phyloP scores from a whole-genome alignment of 2,113 vertebrate species.

The Ploceus nigricollis region DNA sequence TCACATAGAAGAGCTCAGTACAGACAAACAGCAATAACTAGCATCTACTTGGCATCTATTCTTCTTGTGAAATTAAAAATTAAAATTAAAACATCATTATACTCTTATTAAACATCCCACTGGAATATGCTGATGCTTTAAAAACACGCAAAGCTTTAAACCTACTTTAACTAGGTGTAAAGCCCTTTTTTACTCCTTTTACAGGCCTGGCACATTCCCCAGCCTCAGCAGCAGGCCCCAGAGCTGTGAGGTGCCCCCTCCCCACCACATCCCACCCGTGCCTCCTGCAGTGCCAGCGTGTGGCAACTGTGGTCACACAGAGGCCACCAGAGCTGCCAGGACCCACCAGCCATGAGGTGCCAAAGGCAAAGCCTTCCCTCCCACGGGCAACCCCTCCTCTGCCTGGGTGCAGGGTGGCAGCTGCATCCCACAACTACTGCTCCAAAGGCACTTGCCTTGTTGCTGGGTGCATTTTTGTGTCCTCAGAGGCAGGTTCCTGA shows the following conservation, averaged over 20 bases:
- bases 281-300: accelerated
- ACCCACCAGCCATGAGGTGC: not conserved
- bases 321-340: not conserved
- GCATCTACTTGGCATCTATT: constrained; percentile 36
- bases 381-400: accelerated
- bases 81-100: constrained; percentile 61
- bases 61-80: constrained; percentile 60
- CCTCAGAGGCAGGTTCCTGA: not conserved
- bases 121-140: constrained; percentile 32
- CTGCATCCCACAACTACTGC: not conserved
- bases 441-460: not conserved
- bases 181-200: not conserved
- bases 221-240: not conserved
- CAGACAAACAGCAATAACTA: constrained; percentile 11
- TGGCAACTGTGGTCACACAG: accelerated
- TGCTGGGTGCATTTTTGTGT: not conserved
- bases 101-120: constrained; percentile 42
- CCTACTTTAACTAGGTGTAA: not conserved
- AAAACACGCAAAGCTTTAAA: constrained; percentile 25
- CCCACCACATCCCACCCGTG: not conserved
- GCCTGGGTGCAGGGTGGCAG: accelerated
- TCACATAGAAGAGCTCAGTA: not conserved
- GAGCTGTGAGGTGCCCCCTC: not conserved
- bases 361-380: not conserved
- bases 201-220: not conserved